Conservation (phyloP, 2,113 vertebrate genomes). For the Meleagris gallopavo region DNA sequence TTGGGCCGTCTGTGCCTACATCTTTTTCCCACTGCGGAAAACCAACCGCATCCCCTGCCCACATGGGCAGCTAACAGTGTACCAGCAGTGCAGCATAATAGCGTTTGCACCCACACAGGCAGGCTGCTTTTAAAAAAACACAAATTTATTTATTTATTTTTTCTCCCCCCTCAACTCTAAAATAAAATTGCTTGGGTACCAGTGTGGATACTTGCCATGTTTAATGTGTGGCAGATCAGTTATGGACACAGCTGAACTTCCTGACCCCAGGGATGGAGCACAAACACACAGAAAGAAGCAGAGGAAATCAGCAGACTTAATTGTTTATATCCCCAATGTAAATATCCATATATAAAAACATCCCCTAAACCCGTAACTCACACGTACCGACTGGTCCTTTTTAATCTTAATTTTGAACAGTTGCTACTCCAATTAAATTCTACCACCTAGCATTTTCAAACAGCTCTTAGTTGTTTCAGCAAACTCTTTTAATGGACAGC, state of each 20-base stretch:
- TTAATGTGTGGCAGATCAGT: neutral
- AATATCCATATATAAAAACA: slow-evolving; percentile 40
- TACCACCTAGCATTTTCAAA: slow-evolving; percentile 84
- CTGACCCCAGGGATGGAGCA: neutral
- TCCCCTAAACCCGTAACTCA: slow-evolving; percentile 44
- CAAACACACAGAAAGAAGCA: neutral
- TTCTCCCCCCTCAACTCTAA: neutral
- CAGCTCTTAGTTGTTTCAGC: slow-evolving; percentile 79
- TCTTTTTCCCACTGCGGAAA: neutral
- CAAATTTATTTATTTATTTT: neutral
- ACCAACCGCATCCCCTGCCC: neutral
- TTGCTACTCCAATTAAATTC: slow-evolving; percentile 85
- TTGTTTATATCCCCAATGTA: slow-evolving; percentile 56
- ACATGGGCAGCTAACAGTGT: neutral
- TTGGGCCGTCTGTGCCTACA: neutral
- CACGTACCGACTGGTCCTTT: slow-evolving; percentile 66
- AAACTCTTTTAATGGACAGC: slow-evolving; percentile 88
- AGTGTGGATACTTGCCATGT: neutral
- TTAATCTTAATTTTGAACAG: slow-evolving; percentile 84
- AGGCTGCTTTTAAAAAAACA: neutral
- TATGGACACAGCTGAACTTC: neutral
- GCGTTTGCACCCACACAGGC: neutral
- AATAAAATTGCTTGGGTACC: neutral
- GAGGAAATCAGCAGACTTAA: neutral
- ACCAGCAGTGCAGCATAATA: neutral